These are phyloP conservation scores for Chionis minor DNA, from an alignment of 2,113 vertebrate genomes.

Conservation along the genomic window DNA sequence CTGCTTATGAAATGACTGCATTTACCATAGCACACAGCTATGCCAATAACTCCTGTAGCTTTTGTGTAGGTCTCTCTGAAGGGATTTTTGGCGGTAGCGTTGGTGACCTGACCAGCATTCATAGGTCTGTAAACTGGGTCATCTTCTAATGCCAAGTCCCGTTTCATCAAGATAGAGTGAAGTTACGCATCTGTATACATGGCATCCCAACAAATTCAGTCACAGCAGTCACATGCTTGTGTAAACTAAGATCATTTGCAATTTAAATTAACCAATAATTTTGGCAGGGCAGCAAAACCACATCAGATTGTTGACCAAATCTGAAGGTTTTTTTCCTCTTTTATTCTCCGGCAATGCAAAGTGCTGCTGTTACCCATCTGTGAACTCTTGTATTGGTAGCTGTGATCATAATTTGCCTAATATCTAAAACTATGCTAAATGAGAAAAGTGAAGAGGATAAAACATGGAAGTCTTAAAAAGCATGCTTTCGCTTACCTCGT, in stretches of 20 bases:
- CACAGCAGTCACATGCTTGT: background rate
- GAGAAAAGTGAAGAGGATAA: background rate
- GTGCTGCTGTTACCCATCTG: background rate
- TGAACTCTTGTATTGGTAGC: background rate
- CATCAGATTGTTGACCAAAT: background rate
- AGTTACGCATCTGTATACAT: fast-evolving
- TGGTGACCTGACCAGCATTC: background rate
- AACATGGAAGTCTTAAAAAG: background rate
- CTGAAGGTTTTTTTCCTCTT: background rate
- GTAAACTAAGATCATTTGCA: background rate
- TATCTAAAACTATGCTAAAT: background rate
- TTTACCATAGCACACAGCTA: background rate
- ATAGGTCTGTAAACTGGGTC: background rate
- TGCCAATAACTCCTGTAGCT: background rate
- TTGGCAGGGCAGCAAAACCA: background rate
- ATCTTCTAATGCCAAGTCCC: background rate
- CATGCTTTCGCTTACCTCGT: background rate
- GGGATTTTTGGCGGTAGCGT: background rate
- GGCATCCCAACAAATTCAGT: background rate
- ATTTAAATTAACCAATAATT: background rate
- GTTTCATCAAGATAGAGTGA: background rate
- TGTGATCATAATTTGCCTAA: background rate
- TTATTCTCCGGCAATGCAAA: background rate
- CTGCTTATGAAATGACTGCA: background rate
- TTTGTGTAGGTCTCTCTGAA: background rate